phyloP scores from a whole-genome alignment of 2,797 vertebrate genomes.

The Melanotaenia nigrans region DNA sequence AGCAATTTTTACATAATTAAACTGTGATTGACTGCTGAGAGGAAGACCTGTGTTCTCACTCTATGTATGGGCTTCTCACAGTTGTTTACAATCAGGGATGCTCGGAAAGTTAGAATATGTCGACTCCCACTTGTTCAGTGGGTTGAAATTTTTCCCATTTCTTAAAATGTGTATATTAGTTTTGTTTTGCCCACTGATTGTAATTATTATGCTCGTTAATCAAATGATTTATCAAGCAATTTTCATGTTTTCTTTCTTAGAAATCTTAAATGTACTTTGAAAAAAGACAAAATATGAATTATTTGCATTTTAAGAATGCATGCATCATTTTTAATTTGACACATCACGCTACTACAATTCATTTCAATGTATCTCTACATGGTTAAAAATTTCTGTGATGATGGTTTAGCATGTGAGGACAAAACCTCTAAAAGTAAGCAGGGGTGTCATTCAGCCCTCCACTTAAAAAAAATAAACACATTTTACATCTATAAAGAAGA shows the following conservation, averaged over 20 bases:
- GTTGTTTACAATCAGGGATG: conserved; percentile 29
- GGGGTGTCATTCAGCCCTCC: neutral
- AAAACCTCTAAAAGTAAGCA: conserved; percentile 20
- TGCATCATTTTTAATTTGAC: conserved; percentile 1
- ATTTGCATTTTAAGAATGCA: neutral
- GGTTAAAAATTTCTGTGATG: neutral
- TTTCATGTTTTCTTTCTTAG: neutral
- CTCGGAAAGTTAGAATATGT: conserved; percentile 12
- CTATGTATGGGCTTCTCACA: conserved; percentile 62
- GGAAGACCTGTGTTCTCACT: conserved; percentile 37
- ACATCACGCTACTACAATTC: neutral
- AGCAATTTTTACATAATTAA: conserved; percentile 57
- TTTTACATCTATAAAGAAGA: conserved; percentile 43
- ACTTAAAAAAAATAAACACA: conserved; percentile 40
- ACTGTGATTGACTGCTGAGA: conserved; percentile 42
- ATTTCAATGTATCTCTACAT: neutral
- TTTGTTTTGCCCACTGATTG: neutral
- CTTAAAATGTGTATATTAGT: neutral
- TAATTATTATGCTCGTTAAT: neutral
- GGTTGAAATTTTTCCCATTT: neutral
- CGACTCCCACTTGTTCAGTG: conserved; percentile 11
- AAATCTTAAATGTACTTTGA: neutral
- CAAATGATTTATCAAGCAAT: neutral
- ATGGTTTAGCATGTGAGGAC: conserved; percentile 1
- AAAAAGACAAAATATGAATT: neutral